phyloP scores from a whole-genome alignment of 2,888 invertebrate genomes.

The Neoaliturus tenellus region DNA sequence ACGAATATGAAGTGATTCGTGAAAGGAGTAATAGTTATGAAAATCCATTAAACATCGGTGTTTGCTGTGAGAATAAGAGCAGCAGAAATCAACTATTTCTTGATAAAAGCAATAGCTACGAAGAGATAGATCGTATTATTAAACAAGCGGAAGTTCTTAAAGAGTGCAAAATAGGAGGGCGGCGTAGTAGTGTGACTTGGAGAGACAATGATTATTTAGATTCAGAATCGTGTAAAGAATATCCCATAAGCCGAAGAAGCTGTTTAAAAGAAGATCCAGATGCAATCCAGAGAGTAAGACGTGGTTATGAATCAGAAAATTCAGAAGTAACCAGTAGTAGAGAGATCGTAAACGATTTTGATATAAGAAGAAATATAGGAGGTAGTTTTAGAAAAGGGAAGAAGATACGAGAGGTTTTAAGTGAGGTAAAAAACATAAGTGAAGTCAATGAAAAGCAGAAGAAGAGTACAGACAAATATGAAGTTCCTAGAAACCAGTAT shows the following conservation, averaged over 20 bases:
- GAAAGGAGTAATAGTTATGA: not conserved
- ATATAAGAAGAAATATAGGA: not conserved
- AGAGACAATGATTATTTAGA: not conserved
- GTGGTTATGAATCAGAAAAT: not conserved
- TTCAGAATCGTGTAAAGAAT: not conserved
- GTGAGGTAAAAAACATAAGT: not conserved
- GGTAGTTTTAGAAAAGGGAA: not conserved
- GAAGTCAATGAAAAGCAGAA: not conserved
- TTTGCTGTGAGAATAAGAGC: not conserved
- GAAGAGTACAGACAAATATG: not conserved
- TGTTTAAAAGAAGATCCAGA: not conserved
- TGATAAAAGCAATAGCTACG: constrained; percentile 2
- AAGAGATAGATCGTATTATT: not conserved
- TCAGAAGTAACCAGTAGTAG: not conserved
- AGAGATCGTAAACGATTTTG: not conserved
- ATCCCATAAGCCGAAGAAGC: not conserved
- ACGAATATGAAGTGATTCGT: no score
- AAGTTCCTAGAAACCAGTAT: not conserved
- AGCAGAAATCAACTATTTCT: no score
- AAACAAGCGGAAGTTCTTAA: not conserved
- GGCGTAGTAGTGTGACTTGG: constrained; percentile 7
- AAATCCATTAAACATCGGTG: not conserved
- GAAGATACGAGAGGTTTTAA: constrained; percentile 8
- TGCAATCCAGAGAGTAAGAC: not conserved
- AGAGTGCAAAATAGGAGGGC: not conserved